Conservation (phyloP, 2,888 invertebrate species). For the Lochmaea crataegi region DNA sequence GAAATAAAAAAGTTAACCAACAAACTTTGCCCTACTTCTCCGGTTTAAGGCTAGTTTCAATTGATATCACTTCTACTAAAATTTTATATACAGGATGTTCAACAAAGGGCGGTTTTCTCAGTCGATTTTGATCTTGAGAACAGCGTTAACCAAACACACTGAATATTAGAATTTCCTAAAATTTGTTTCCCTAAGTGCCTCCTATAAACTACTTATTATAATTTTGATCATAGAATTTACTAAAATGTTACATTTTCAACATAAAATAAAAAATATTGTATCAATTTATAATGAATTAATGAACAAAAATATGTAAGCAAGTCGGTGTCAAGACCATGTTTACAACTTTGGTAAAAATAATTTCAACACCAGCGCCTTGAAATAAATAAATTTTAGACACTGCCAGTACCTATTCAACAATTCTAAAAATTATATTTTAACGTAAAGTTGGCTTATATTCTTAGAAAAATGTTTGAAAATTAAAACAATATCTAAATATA, state of each 20-base stretch:
- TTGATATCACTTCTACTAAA: not conserved
- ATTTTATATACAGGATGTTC: no score
- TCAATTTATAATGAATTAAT: conserved; percentile 3
- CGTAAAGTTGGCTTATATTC: no score
- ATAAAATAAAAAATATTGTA: not conserved
- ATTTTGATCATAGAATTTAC: no score
- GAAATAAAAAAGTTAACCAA: conserved; percentile 5
- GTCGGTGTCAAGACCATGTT: no score
- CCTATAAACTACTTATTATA: conserved; percentile 1
- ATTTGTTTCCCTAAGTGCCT: not conserved
- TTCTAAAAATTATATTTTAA: no score
- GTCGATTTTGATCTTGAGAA: not conserved
- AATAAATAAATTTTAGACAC: no score
- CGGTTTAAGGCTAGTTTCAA: not conserved
- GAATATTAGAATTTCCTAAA: not conserved
- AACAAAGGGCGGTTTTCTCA: not conserved
- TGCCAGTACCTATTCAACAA: no score
- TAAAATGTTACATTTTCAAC: no score
- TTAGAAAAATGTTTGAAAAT: no score
- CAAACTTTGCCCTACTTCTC: not conserved
- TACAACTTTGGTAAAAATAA: no score
- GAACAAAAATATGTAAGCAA: not conserved
- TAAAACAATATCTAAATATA: no score
- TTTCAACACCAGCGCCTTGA: no score
- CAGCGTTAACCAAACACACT: not conserved